Evolutionary conservation across 2,888 invertebrate genomes (phyloP), one percentile per base, ranked within the genome.

Genomic region (Drosophila koepferae): DNA sequence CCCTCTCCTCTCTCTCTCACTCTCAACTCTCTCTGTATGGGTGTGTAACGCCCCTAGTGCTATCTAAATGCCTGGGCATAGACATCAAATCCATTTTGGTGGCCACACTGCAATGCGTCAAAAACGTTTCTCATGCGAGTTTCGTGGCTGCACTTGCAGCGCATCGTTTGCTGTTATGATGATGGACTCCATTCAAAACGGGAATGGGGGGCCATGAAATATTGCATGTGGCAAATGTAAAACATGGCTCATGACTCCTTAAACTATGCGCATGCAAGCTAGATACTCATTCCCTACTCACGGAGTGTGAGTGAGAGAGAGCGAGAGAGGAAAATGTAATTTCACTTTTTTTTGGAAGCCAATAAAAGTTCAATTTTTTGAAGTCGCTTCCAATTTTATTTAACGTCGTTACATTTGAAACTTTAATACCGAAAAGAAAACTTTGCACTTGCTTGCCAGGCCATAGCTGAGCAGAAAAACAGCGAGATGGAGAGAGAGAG

Each of bases 381-480:
- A 89, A 85, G 85, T 89, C 85, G 82, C 85, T 81, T 84, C 77
- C 85, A 85, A 85, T 85, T 85, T 85, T 77, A 87, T 89, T 85
- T 89, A 85, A 85, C 89, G 85, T 89, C 88, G 89, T 85, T 85
- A 89, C 77, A 72, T 74, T 60, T 87, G 85, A 85, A 84, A 89
- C 87, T 85, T 85, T 89, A 85, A 85, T 85, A 89, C 82, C 87
- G 36, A 69, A 70, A 79, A 59, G 53, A 53, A 65, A 70, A 80
- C 72, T 63, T 80, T 77, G 64, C 80, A 76, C 76, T 64, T 67
- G 70, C 44, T 63, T 60, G 61, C 54, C 63, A 49, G 40, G 28
- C 48, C 67, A n/a, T 36, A 20, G 28, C 10, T 43, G 31, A 43
- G 28, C 14, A 49, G 44, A 1, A 46, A 36, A 18, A 23, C 23